Base-by-base conservation (phyloP, 2,797 vertebrate species). In the Chanos chanos region DNA sequence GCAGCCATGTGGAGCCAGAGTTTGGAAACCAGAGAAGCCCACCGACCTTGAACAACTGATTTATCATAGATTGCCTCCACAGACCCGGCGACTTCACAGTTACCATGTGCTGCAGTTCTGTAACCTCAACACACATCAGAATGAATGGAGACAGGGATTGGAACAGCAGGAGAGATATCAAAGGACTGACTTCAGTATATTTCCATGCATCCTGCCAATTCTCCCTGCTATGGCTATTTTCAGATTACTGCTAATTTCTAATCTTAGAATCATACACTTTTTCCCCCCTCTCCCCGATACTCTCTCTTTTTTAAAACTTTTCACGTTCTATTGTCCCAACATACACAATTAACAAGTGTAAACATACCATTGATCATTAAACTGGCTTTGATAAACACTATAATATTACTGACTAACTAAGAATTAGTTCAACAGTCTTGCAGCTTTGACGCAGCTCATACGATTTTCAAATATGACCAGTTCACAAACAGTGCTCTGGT, bases 21-120 rank as follows among this genome's bases (percentile, higher is more conserved):
- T 30, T 44, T 49, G 10, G 57, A 65, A 68, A 73, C 47, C 44
- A 62, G 58, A 76, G 60, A 60, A 65, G 53, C 54, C 40, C 39
- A 31, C 37, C 13, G 2, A 50, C 52, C 33, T 53, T 41, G 49
- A 30, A 21, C 28, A 40, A 55, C 49, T 39, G 39, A 39, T 54
- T 66, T 59, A 57, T 61, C 58, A 18, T 54, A 60, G 53, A 49
- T 52, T 48, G 37, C 58, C 33, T 28, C 21, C 16, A 15, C 41
- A 66, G 64, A 60, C 27, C 44, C 15, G 21, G 36, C 3, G 55
- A 33, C 18, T 36, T 19, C 59, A 59, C 37, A 24, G 30, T 50
- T 49, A 44, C 5, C 40, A 51, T 33, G 24, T 52, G 21, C 50
- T 58, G 39, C 50, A 37, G 55, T 18, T 62, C 50, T 25, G 19